Evolutionary conservation across 2,113 vertebrate genomes (phyloP), one percentile per base, ranked within the genome.

Genomic region (Perca fluviatilis): DNA sequence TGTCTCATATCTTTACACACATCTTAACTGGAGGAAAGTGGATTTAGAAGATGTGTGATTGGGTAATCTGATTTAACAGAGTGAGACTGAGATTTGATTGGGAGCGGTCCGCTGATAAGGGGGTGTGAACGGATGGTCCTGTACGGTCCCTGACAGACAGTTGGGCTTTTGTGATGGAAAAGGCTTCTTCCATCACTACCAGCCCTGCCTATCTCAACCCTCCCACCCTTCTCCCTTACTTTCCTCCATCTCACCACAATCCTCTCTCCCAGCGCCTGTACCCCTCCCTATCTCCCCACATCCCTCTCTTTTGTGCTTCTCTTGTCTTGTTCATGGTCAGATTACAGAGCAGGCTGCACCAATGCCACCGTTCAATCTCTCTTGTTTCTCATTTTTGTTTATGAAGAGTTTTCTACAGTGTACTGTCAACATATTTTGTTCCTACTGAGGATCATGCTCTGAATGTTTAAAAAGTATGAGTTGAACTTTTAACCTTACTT

Each of bases 161-260:
- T 87, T 15, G 54, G 68, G 83, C 90, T 90, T 91, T 93, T 92
- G 93, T 92, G 65, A 85, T 80, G 72, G 75, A 77, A 84, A 86
- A 88, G 21, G 62, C 7, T 56, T 77, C 68, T 40, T 77, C 79
- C 79, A 67, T 88, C 77, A 56, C 54, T 33, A 46, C 65, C 57
- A 62, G 56, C 30, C 8, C 68, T 65, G 60, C 46, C 73, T 77
- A 23, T 79, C 57, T 82, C 43, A 21, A 15, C 70, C 43, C 60
- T 75, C 65, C 60, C 62, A 47, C 58, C 61, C 61, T 58, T 83
- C 51, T 75, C 71, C 60, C 70, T 74, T 74, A 79, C 70, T 47
- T 13, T 18, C 53, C 65, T 51, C 49, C 16, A 74, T 64, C 53
- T 66, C 7, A 18, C 51, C 60, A 54, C 60, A 68, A 33, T 30